A percentile compares a stretch with the other conserved stretches of the same genome.
These are phyloP conservation scores for Cynodonichthys magdalenae DNA, from an alignment of 2,797 vertebrate species.

Conservation along the genomic window DNA sequence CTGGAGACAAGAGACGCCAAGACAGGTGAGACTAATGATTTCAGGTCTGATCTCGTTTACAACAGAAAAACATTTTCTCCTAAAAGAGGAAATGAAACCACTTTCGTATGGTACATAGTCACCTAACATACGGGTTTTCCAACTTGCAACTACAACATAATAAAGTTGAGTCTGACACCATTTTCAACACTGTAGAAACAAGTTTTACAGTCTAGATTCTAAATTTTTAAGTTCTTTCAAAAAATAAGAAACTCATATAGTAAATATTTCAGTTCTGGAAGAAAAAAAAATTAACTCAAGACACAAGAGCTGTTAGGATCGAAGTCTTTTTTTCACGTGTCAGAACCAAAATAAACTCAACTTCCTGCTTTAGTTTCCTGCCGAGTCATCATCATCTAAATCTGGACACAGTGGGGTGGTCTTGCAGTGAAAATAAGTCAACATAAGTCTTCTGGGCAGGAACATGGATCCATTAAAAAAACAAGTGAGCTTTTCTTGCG, in stretches of 20 bases:
- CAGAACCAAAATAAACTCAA: slow-evolving; percentile 10
- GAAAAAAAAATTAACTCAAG: background rate
- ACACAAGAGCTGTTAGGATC: background rate
- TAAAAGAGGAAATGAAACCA: too few relatives aligned
- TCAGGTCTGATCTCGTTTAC: too few relatives aligned
- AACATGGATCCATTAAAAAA: background rate
- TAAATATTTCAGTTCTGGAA: background rate
- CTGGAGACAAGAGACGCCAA: slow-evolving; percentile 64
- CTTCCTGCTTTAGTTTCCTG: slow-evolving; percentile 30
- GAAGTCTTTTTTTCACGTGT: background rate
- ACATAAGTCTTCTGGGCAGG: background rate
- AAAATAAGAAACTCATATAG: too few relatives aligned
- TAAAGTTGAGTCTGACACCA: too few relatives aligned
- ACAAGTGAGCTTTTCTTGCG: background rate
- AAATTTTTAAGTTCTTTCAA: background rate
- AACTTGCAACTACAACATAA: too few relatives aligned
- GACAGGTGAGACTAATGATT: background rate
- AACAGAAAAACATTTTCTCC: too few relatives aligned
- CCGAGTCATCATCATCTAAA: background rate
- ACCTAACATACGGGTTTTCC: too few relatives aligned
- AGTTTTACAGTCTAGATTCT: background rate
- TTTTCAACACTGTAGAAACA: too few relatives aligned
- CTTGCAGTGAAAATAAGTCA: background rate
- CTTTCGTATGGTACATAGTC: too few relatives aligned
- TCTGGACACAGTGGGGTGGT: background rate